Percentiles rank a stretch among this genome's conserved stretches.
Conservation (phyloP, 2,113 vertebrate genomes). For the Tenebrosternarchus preto region DNA sequence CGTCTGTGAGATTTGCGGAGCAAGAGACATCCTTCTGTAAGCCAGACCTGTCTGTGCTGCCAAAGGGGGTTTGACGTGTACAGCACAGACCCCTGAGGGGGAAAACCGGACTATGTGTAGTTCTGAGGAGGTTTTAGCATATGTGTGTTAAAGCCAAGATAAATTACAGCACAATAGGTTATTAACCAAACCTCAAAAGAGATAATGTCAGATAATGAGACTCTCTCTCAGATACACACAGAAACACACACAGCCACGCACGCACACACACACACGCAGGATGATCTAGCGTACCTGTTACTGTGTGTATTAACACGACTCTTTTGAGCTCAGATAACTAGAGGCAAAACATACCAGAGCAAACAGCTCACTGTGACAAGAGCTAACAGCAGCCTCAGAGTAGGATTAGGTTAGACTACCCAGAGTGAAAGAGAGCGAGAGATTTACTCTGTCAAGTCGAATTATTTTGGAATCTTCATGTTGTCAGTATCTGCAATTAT, state of each 20-base stretch:
- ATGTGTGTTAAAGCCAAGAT: conserved; percentile 14
- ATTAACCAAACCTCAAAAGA: background rate
- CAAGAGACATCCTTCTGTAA: background rate
- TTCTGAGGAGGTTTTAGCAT: background rate
- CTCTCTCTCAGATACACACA: background rate
- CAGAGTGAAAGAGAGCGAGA: background rate
- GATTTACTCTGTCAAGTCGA: background rate
- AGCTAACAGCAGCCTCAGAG: background rate
- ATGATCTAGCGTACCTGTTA: background rate
- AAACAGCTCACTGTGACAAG: conserved; percentile 11
- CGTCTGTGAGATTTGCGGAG: too few relatives aligned
- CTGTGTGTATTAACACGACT: conserved; percentile 39
- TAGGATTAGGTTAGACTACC: background rate
- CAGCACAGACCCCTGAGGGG: background rate
- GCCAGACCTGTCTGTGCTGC: background rate
- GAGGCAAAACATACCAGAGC: conserved; percentile 28
- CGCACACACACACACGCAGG: background rate
- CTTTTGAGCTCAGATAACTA: conserved; percentile 20
- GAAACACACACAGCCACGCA: background rate
- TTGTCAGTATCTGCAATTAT: background rate
- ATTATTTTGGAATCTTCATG: background rate
- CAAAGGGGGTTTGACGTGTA: background rate
- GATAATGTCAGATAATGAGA: background rate
- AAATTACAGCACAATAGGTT: background rate
- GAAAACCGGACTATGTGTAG: too few relatives aligned